phyloP scores from a whole-genome alignment of 2,888 invertebrate species.

The Orthosia gothica region DNA sequence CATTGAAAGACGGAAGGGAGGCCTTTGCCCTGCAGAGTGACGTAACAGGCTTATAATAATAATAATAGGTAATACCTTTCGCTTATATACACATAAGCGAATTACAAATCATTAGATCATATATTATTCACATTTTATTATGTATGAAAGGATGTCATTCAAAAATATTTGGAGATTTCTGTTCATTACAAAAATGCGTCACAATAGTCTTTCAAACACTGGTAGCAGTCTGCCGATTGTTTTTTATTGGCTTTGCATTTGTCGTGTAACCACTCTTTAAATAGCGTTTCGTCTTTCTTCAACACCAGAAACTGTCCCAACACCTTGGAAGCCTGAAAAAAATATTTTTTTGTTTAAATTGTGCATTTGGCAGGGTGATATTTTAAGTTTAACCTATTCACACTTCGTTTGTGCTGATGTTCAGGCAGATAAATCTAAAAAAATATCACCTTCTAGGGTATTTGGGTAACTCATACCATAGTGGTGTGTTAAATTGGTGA shows the following conservation, averaged over 20 bases:
- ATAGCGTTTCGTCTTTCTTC: constrained; percentile 97
- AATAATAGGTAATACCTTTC: constrained; percentile 67
- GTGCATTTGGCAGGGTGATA: not conserved
- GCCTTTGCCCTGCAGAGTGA: too few relatives aligned
- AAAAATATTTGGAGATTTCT: constrained; percentile 61
- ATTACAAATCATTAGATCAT: constrained; percentile 69
- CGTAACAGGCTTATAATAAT: too few relatives aligned
- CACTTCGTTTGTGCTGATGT: not conserved
- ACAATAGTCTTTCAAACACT: constrained; percentile 99
- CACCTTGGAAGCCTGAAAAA: constrained; percentile 97
- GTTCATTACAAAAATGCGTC: constrained; percentile 97
- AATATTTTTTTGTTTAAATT: not conserved
- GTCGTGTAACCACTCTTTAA: constrained; percentile 99
- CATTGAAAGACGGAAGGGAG: too few relatives aligned
- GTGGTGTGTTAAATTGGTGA: not conserved
- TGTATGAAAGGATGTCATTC: constrained; percentile 53
- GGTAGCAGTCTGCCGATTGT: constrained; percentile 98
- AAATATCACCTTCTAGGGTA: not conserved
- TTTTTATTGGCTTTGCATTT: constrained; percentile 97
- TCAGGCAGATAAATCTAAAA: not conserved
- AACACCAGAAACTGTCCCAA: constrained; percentile 99
- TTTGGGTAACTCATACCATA: not conserved
- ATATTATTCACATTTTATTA: constrained; percentile 67
- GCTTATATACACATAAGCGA: constrained; percentile 64
- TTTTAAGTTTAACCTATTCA: not conserved